Base-by-base conservation (phyloP, 2,888 invertebrate species). In the Nudaria mundana region DNA sequence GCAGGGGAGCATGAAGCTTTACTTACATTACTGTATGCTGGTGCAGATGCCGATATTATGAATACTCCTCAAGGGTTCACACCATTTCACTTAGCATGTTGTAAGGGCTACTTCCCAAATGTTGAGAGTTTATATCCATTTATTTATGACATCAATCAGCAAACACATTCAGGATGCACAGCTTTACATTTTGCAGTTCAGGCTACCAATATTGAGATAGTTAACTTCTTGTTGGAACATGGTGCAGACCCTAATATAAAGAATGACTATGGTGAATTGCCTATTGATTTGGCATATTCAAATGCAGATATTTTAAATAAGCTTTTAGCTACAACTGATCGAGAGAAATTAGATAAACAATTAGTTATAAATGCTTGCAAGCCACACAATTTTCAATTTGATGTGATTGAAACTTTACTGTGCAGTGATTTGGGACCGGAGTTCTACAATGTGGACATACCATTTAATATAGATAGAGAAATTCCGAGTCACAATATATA, bases 301-400 rank as follows among this genome's bases (percentile, higher is more conserved):
- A 20, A 63, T 30, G 48, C 64, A 10, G 60, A 63, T 25, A 56
- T 77, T 42, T 89, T 89, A 43, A 66, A 69, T 47, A 66, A 68
- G 22, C 61, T 89, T 7, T 55, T 89, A 23, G 40, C 55, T 2
- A 68, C 73, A 0, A 83, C 83, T 16, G n/a, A n/a, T n/a, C 63
- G 47, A 22, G 48, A 67, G 14, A 55, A 69, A 40, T 69, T 89
- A 29, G 76, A 76, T 47, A 63, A 49, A 51, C 73, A 81, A 48
- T 72, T 86, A 37, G 71, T 89, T 24, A 59, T 76, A 3, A 52
- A 68, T 30, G 84, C 86, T 16, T 88, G 82, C 50, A 86, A 82
- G 44, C 87, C 88, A 30, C 79, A 85, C 51, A 78, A 74, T 50
- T 88, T 88, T 40, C 76, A 80, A 36, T 72, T 81, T 53, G 81